Conservation (phyloP, 1,140 invertebrate genomes). For the Berghia stephanieae region DNA sequence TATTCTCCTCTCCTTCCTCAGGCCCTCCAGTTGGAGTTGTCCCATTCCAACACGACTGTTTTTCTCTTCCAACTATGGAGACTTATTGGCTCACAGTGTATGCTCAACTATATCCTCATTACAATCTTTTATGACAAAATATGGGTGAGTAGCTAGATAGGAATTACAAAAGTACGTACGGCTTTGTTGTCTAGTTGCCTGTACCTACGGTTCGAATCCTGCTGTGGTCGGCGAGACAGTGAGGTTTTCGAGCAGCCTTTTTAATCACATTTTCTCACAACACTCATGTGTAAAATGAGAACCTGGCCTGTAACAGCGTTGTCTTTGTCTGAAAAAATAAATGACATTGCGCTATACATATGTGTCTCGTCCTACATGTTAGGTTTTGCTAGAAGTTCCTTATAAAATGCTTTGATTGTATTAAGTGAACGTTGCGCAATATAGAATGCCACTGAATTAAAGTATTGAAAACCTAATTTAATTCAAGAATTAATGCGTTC, state of each 20-base stretch:
- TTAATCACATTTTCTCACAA: not conserved
- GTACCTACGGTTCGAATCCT: too few relatives aligned
- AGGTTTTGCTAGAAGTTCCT: too few relatives aligned
- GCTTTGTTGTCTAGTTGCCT: not conserved
- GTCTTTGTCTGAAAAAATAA: not conserved
- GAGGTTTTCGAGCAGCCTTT: not conserved
- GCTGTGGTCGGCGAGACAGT: not conserved
- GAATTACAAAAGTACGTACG: not conserved
- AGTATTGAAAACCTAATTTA: too few relatives aligned
- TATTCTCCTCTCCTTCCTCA: conserved; percentile 19
- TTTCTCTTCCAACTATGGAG: conserved; percentile 80
- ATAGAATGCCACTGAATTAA: too few relatives aligned
- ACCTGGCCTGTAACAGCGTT: not conserved
- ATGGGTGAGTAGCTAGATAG: conserved; percentile 46
- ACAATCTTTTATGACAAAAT: conserved; percentile 81
- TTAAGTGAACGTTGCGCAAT: too few relatives aligned
- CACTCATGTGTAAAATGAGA: not conserved
- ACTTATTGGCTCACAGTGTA: conserved; percentile 80
- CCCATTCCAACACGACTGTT: conserved; percentile 77
- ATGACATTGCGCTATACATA: too few relatives aligned
- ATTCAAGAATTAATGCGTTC: too few relatives aligned
- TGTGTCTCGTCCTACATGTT: too few relatives aligned
- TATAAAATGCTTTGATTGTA: too few relatives aligned
- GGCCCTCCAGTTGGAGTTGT: conserved; percentile 67
- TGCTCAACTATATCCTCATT: conserved; percentile 78